Conservation (phyloP, 2,113 vertebrate species). For the Thunnus maccoyii region DNA sequence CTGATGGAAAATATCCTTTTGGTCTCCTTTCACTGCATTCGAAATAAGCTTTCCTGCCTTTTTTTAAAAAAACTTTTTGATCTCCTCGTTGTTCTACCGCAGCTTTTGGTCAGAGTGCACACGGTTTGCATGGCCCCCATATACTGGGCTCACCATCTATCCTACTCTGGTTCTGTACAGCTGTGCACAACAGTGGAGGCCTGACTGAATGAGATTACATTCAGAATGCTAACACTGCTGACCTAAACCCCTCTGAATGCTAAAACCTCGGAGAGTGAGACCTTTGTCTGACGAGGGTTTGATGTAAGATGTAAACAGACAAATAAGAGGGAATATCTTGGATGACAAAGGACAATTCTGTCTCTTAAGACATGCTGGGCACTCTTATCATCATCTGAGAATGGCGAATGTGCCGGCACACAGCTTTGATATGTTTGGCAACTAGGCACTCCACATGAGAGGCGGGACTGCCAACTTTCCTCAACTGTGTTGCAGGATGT, state of each 20-base stretch:
- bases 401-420: constrained; percentile 37
- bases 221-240: constrained; percentile 58
- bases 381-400: constrained; percentile 61
- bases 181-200: constrained; percentile 47
- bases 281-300: constrained; percentile 63
- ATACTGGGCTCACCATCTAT: constrained; percentile 39
- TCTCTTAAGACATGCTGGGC: constrained; percentile 40
- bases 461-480: constrained; percentile 51
- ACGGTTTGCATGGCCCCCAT: background rate
- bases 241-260: constrained; percentile 65
- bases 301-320: constrained; percentile 60
- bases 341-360: constrained; percentile 47
- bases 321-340: constrained; percentile 42
- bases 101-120: constrained; percentile 54
- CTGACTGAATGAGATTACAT: constrained; percentile 74
- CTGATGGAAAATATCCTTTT: constrained; percentile 33
- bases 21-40: constrained; percentile 9
- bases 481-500: constrained; percentile 34
- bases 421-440: constrained; percentile 68
- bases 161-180: constrained; percentile 39
- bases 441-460: constrained; percentile 31
- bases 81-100: constrained; percentile 25
- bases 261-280: constrained; percentile 60
- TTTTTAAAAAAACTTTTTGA: constrained; percentile 16
- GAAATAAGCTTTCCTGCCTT: constrained; percentile 8